Conservation (phyloP, 2,113 vertebrate species). For the Lipophrys pholis region DNA sequence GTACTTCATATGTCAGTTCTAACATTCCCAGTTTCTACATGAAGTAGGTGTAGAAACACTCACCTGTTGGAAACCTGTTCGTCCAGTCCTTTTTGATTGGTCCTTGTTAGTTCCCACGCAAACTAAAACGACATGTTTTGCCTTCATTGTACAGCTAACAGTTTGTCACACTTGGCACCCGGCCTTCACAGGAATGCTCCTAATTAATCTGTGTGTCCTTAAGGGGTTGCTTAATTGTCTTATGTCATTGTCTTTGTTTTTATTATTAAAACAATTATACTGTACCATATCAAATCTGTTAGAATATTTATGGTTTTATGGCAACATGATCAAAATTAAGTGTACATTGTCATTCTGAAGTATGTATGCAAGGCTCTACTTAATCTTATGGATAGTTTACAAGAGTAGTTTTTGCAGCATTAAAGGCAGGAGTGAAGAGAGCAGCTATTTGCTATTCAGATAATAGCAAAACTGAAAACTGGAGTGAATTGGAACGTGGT, state of each 20-base stretch:
- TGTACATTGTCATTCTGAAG: constrained; percentile 38
- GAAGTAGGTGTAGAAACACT: constrained; percentile 57
- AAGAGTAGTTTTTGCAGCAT: constrained; percentile 43
- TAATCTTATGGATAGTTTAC: constrained; percentile 60
- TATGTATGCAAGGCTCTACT: constrained; percentile 56
- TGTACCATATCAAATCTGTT: constrained; percentile 64
- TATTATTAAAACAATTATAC: constrained; percentile 33
- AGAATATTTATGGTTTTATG: constrained; percentile 36
- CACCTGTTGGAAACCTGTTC: constrained; percentile 51
- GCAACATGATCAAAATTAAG: constrained; percentile 24
- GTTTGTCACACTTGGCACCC: constrained; percentile 59
- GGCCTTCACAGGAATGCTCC: constrained; percentile 69
- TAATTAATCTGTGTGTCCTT: constrained; percentile 66
- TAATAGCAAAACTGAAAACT: constrained; percentile 62
- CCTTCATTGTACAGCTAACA: constrained; percentile 69
- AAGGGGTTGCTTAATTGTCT: constrained; percentile 61
- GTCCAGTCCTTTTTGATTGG: constrained; percentile 34
- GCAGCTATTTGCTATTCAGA: constrained; percentile 56
- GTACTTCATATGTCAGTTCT: constrained; percentile 57
- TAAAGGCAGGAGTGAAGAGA: constrained; percentile 40
- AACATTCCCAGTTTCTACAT: constrained; percentile 80
- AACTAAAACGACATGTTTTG: constrained; percentile 61
- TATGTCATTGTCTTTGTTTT: constrained; percentile 33
- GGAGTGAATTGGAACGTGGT: constrained; percentile 75
- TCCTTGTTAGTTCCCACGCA: constrained; percentile 57